phyloP scores from a whole-genome alignment of 2,888 invertebrate genomes.

The Kryphioiulus occultus region DNA sequence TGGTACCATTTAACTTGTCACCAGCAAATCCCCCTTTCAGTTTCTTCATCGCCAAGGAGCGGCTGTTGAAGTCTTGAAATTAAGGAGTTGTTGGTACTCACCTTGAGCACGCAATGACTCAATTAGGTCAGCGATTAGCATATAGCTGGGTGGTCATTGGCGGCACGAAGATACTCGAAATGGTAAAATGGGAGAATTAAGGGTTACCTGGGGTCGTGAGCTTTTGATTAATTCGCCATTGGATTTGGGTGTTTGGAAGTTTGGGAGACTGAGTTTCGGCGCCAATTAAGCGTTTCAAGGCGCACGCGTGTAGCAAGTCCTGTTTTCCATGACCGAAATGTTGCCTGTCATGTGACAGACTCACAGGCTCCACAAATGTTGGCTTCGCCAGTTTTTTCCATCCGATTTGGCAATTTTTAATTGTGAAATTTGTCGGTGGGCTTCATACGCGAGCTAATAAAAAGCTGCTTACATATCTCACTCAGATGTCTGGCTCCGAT shows the following conservation, averaged over 20 bases:
- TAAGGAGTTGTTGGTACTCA: constrained; percentile 27
- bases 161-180: constrained; percentile 27
- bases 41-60: neutral
- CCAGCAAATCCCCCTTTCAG: neutral
- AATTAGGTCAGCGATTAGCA: constrained; percentile 44
- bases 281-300: constrained; percentile 27
- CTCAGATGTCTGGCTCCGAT: neutral
- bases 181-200: constrained; percentile 19
- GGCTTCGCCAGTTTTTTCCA: neutral
- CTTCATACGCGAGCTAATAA: neutral
- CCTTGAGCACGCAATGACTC: constrained; percentile 44
- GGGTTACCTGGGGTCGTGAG: neutral
- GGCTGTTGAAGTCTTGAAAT: neutral
- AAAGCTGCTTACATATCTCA: neutral
- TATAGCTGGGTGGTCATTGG: constrained; percentile 14
- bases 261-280: neutral
- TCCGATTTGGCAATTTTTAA: neutral
- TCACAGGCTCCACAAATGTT: neutral
- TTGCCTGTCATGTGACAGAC: constrained; percentile 21
- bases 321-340: constrained; percentile 36
- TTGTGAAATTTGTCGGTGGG: neutral
- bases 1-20: neutral
- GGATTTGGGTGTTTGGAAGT: neutral
- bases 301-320: neutral
- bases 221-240: neutral